Evolutionary conservation across 2,797 vertebrate species (phyloP).

Genomic region (Lemur catta): DNA sequence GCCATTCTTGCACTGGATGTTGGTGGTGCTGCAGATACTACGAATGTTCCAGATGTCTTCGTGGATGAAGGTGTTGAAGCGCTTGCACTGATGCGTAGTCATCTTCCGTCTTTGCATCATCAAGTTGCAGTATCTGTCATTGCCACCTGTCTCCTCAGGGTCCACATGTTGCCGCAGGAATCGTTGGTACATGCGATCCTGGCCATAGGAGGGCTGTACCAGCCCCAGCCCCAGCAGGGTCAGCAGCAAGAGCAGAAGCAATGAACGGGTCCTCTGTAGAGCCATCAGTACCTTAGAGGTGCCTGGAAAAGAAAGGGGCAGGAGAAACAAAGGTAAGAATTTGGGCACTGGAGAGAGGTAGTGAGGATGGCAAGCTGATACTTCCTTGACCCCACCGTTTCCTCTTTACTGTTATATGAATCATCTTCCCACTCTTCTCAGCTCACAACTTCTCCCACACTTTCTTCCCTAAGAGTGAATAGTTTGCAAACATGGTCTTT

Average conservation of each 20-base stretch:
- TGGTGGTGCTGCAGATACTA: constrained; percentile 55
- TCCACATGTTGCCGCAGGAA: constrained; percentile 72
- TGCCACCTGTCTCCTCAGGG: neutral
- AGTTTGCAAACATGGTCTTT: neutral
- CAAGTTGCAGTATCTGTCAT: constrained; percentile 67
- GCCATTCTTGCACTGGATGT: constrained; percentile 62
- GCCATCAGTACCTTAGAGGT: constrained; percentile 1
- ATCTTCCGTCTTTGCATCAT: constrained; percentile 77
- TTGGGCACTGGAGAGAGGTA: neutral
- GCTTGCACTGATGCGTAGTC: constrained; percentile 58
- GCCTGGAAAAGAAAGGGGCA: neutral
- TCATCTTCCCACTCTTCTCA: neutral
- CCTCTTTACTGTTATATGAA: neutral
- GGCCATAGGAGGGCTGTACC: constrained; percentile 50
- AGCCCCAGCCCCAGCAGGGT: constrained; percentile 59
- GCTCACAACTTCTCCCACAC: neutral
- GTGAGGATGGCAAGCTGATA: neutral
- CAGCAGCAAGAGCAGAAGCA: constrained; percentile 66
- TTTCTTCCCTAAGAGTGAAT: neutral
- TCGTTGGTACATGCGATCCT: constrained; percentile 49
- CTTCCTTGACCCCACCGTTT: neutral
- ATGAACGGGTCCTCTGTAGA: neutral
- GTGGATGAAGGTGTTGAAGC: constrained; percentile 77
- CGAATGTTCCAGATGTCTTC: constrained; percentile 55
- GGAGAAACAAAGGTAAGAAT: constrained; percentile 3